Evolutionary conservation across 2,888 invertebrate genomes (phyloP).

Genomic region (Encarsia formosa): DNA sequence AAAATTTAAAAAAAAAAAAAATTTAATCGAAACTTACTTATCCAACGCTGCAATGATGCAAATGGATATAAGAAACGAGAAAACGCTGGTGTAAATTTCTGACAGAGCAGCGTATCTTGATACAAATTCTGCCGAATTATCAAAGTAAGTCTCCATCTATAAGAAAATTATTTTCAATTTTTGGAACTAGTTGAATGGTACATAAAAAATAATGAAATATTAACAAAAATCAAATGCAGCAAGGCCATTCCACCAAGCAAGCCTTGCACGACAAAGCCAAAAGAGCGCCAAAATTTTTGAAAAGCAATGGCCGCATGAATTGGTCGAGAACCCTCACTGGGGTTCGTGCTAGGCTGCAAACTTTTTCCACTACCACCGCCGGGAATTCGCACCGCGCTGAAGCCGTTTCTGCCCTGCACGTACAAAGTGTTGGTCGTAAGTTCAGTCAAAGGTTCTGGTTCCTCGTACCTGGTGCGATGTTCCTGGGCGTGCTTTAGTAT

Average conservation of each 20-base stretch:
- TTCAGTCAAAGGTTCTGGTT: constrained; percentile 38
- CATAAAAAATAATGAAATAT: constrained; percentile 9
- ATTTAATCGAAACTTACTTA: constrained; percentile 33
- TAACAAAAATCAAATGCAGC: constrained; percentile 44
- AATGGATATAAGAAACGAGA: constrained; percentile 40
- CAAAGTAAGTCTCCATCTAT: constrained; percentile 39
- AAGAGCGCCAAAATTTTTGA: constrained; percentile 41
- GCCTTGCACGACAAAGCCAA: constrained; percentile 45
- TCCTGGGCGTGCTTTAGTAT: constrained; percentile 42
- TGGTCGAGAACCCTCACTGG: constrained; percentile 27
- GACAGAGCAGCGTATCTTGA: constrained; percentile 35
- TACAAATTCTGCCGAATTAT: constrained; percentile 34
- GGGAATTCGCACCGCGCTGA: constrained; percentile 42
- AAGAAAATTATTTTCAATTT: constrained; percentile 14
- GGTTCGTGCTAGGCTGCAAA: not conserved
- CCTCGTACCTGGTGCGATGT: constrained; percentile 39
- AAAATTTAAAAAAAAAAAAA: not conserved
- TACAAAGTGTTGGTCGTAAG: constrained; percentile 45
- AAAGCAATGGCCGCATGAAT: constrained; percentile 44
- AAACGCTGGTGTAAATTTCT: constrained; percentile 42
- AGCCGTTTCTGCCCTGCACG: constrained; percentile 45
- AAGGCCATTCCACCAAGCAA: constrained; percentile 46
- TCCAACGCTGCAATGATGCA: constrained; percentile 43
- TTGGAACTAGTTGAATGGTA: not conserved
- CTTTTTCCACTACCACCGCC: constrained; percentile 2